A percentile compares a stretch with the other conserved stretches of the same genome.
Conservation (phyloP, 2,113 vertebrate genomes). For the Budorcas taxicolor region DNA sequence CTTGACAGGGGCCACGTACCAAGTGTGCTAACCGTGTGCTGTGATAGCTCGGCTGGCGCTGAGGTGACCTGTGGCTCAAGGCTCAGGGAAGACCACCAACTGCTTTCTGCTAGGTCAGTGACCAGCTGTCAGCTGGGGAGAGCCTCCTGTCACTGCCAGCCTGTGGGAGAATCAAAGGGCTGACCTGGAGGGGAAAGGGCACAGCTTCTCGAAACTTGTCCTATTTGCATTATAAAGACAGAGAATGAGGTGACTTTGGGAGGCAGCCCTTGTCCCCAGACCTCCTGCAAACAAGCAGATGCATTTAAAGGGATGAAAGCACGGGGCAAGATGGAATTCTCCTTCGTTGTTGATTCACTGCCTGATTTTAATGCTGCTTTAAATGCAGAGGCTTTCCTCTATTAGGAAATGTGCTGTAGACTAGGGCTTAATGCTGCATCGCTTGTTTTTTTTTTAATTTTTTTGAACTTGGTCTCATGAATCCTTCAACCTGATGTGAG, state of each 20-base stretch:
- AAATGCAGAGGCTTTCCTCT: slow-evolving; percentile 35
- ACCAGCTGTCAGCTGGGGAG: slow-evolving; percentile 62
- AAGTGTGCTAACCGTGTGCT: neutral
- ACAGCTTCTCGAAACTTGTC: neutral
- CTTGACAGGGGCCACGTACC: slow-evolving; percentile 45
- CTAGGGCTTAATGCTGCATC: slow-evolving; percentile 27
- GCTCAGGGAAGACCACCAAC: slow-evolving; percentile 50
- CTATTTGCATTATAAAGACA: slow-evolving; percentile 53
- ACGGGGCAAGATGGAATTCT: neutral
- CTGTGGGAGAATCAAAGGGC: slow-evolving; percentile 1
- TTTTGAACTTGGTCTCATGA: slow-evolving; percentile 40
- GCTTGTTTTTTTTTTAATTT: slow-evolving; percentile 11
- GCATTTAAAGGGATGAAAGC: neutral
- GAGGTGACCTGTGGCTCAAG: slow-evolving; percentile 47
- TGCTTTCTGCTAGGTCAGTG: slow-evolving; percentile 55
- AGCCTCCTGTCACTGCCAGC: slow-evolving; percentile 45
- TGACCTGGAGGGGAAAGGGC: slow-evolving; percentile 41
- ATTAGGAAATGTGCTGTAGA: slow-evolving; percentile 29
- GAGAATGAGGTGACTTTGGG: slow-evolving; percentile 23
- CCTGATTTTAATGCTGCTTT: neutral
- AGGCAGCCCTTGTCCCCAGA: neutral
- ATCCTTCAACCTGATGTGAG: slow-evolving; percentile 50
- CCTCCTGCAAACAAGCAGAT: neutral
- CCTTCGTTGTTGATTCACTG: slow-evolving; percentile 12
- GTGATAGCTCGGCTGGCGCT: neutral